phyloP scores from a whole-genome alignment of 2,797 vertebrate species.

The Rhinella marina region DNA sequence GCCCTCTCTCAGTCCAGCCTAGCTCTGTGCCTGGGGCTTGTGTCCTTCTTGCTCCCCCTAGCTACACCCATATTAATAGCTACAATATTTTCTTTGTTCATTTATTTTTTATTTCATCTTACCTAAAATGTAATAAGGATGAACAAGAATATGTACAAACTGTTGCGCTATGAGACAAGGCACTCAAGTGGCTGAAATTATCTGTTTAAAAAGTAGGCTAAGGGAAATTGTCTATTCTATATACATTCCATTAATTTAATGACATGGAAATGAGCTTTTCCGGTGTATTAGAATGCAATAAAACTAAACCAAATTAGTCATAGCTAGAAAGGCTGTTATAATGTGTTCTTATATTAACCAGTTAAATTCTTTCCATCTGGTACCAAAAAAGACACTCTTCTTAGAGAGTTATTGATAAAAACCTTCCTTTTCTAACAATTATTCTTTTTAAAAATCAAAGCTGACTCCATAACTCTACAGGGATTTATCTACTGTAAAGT shows the following conservation, averaged over 20 bases:
- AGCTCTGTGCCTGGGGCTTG: too few species aligned
- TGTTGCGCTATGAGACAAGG: neutral
- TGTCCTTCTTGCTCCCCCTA: too few species aligned
- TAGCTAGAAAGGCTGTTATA: conserved; percentile 31
- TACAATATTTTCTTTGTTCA: neutral
- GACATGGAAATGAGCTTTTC: conserved; percentile 22
- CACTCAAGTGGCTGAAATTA: conserved; percentile 17
- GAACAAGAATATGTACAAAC: neutral
- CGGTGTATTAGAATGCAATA: conserved; percentile 34
- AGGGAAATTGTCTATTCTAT: conserved; percentile 8
- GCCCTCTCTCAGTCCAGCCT: too few species aligned
- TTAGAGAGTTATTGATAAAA: too few species aligned
- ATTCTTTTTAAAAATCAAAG: neutral
- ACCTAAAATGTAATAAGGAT: neutral
- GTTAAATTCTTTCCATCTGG: conserved; percentile 19
- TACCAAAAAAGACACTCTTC: neutral
- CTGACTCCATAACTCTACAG: neutral
- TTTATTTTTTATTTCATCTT: neutral
- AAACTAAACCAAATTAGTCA: conserved; percentile 40
- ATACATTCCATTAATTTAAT: conserved; percentile 49
- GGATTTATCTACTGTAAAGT: neutral
- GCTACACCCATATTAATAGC: too few species aligned
- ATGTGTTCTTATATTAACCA: neutral
- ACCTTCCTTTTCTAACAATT: neutral
- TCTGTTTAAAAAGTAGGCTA: conserved; percentile 31